A percentile compares a stretch with the other conserved stretches of the same genome.
These are phyloP conservation scores for Dryococelus australis DNA, from an alignment of 2,888 invertebrate species.

Conservation along the genomic window DNA sequence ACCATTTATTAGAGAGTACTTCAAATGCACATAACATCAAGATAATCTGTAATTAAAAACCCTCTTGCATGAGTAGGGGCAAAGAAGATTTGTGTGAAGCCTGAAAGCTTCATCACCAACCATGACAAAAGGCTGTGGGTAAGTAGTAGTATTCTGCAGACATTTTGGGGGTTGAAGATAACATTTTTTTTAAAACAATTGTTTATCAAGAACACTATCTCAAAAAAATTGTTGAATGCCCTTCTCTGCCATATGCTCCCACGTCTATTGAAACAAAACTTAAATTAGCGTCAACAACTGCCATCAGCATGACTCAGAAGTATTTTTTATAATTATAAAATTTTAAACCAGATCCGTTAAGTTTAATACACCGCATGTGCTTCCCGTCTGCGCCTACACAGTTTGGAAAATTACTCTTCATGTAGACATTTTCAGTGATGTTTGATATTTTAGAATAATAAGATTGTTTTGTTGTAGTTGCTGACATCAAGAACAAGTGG, in stretches of 20 bases:
- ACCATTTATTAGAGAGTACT: slow-evolving; percentile 24
- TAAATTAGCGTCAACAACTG: slow-evolving; percentile 5
- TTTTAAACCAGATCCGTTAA: neutral
- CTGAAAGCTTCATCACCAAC: slow-evolving; percentile 26
- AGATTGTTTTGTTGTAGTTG: neutral
- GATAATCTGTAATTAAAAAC: slow-evolving; percentile 26
- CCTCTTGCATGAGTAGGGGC: neutral
- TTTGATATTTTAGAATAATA: neutral
- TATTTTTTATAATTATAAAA: slow-evolving; percentile 16
- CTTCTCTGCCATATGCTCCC: neutral
- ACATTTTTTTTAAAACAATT: neutral
- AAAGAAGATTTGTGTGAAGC: slow-evolving; percentile 23
- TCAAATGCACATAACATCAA: neutral
- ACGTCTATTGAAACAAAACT: neutral
- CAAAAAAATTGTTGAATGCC: neutral
- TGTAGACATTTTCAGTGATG: neutral
- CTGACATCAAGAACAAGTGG: neutral
- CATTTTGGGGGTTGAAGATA: slow-evolving; percentile 22
- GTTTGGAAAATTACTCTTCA: neutral
- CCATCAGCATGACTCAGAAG: slow-evolving; percentile 26
- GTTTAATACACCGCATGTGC: too few species aligned
- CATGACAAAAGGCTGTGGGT: slow-evolving; percentile 24
- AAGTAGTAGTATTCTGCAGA: neutral
- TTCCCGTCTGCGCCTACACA: too few species aligned
- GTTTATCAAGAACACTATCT: neutral